phyloP scores from a whole-genome alignment of 2,113 vertebrate genomes.

The Thinocorus orbignyianus region DNA sequence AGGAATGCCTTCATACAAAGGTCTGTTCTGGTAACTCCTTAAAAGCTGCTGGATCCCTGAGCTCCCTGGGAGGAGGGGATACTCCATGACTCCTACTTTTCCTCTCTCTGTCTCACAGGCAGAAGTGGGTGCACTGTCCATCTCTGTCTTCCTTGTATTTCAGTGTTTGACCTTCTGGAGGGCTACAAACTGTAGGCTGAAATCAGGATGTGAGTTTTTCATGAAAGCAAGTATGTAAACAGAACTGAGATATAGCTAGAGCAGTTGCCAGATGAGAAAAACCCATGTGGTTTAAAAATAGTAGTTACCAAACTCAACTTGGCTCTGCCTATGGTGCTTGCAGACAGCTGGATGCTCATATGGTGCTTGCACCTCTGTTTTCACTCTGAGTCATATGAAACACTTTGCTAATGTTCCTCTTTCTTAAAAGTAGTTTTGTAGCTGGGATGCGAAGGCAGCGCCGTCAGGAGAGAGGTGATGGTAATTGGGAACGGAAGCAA shows the following conservation, averaged over 20 bases:
- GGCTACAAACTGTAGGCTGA: neutral
- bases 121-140: neutral
- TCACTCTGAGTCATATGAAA: neutral
- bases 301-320: neutral
- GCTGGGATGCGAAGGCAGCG: accelerated
- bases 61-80: neutral
- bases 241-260: neutral
- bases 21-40: neutral
- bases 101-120: neutral
- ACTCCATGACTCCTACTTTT: neutral
- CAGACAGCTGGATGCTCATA: neutral
- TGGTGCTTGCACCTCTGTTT: neutral
- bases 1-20: neutral
- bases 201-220: neutral
- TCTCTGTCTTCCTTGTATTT: neutral
- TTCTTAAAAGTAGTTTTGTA: neutral
- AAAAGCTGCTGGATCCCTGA: neutral
- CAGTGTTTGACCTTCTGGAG: neutral
- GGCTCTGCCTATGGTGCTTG: neutral
- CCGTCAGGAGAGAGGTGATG: neutral
- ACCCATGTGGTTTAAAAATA: neutral
- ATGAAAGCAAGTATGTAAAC: constrained; percentile 7
- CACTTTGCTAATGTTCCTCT: neutral
- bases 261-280: constrained; percentile 2
- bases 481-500: neutral